Evolutionary conservation across 2,113 vertebrate genomes (phyloP).

Genomic region (Tupaia tana): DNA sequence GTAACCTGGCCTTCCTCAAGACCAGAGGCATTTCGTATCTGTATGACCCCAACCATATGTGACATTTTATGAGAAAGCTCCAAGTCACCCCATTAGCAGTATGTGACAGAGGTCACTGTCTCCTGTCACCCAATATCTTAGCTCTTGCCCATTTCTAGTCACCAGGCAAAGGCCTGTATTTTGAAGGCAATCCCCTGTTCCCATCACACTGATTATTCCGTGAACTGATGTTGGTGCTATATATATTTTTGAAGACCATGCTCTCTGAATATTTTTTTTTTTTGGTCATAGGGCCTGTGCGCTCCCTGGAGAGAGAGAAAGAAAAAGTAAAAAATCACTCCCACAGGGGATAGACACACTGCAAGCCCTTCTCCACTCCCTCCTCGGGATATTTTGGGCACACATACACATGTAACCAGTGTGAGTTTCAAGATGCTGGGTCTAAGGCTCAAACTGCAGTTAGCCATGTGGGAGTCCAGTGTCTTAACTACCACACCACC

Average conservation of each 20-base stretch:
- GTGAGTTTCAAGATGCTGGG: too few relatives aligned
- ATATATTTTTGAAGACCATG: background rate
- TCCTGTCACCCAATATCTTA: too few relatives aligned
- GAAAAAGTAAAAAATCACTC: too few relatives aligned
- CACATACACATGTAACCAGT: too few relatives aligned
- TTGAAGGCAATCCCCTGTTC: background rate
- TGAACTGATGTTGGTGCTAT: background rate
- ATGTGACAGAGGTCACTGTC: background rate
- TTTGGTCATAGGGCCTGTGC: too few relatives aligned
- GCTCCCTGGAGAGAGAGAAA: too few relatives aligned
- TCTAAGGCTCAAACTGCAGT: too few relatives aligned
- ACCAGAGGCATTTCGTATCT: background rate
- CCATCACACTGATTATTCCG: background rate
- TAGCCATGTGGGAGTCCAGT: too few relatives aligned
- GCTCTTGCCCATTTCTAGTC: background rate
- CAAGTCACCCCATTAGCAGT: background rate
- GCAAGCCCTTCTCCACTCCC: too few relatives aligned
- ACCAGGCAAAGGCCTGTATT: background rate
- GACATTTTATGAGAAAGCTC: background rate
- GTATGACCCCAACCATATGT: background rate
- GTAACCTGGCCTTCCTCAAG: background rate
- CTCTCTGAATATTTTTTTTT: background rate
- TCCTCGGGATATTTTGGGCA: too few relatives aligned
- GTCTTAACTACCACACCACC: too few relatives aligned
- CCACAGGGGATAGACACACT: too few relatives aligned